Percentiles rank a stretch among this genome's conserved stretches.
Conservation (phyloP, 2,113 vertebrate species). For the Muntiacus muntjak region DNA sequence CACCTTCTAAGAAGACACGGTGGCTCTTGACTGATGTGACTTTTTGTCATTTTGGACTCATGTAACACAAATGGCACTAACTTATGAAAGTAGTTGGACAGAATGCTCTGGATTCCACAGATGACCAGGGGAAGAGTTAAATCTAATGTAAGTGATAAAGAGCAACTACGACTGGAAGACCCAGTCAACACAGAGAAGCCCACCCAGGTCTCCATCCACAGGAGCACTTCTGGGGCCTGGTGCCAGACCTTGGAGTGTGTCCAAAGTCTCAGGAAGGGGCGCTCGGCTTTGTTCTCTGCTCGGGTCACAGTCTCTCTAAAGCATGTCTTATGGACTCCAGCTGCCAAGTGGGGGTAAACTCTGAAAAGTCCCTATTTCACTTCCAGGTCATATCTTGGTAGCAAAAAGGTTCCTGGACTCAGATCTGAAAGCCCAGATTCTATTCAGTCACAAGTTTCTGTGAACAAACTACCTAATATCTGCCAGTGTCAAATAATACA, state of each 20-base stretch:
- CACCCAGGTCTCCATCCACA: too few relatives aligned
- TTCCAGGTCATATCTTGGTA: background rate
- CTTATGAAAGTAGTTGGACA: background rate
- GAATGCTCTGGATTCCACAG: background rate
- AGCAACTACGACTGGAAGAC: background rate
- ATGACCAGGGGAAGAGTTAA: background rate
- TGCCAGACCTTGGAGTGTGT: rapidly evolving
- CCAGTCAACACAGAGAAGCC: background rate
- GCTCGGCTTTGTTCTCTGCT: rapidly evolving
- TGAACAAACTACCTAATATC: background rate
- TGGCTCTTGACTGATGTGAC: background rate
- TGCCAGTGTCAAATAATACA: background rate
- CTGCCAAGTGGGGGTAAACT: background rate
- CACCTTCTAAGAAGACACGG: background rate
- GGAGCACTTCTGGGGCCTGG: too few relatives aligned
- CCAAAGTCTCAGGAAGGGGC: background rate
- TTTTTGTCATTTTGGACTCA: background rate
- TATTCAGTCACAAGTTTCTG: background rate
- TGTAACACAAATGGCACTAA: background rate
- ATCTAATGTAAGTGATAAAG: background rate
- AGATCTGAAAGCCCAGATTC: background rate
- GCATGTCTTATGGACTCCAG: background rate
- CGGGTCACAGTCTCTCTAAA: background rate
- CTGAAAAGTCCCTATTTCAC: background rate
- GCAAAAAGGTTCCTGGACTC: background rate